Conservation (phyloP, 2,113 vertebrate genomes). For the Pitta sordida region DNA sequence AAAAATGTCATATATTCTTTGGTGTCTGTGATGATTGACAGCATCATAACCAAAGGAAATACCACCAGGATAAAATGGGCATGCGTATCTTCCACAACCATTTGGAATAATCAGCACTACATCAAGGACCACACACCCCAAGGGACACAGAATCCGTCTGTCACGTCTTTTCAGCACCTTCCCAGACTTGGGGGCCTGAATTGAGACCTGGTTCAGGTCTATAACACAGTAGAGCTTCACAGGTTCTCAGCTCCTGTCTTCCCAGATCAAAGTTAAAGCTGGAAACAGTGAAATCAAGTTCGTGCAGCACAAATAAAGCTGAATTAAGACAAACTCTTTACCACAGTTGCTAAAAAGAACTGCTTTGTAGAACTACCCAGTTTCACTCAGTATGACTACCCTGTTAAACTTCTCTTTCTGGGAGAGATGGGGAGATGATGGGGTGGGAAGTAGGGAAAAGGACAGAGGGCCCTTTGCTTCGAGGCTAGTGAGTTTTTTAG, state of each 20-base stretch:
- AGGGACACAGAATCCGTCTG: rapidly evolving
- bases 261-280: neutral
- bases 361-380: neutral
- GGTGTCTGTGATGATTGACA: neutral
- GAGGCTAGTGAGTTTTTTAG: neutral
- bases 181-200: neutral
- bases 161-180: neutral
- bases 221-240: neutral
- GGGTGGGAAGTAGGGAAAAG: neutral
- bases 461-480: neutral
- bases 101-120: neutral
- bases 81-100: rapidly evolving
- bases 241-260: neutral
- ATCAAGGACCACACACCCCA: neutral
- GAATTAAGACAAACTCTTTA: neutral
- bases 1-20: neutral
- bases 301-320: neutral
- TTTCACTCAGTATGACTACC: neutral
- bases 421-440: neutral
- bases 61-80: neutral
- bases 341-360: neutral
- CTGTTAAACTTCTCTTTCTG: neutral
- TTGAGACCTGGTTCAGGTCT: neutral
- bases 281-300: neutral
- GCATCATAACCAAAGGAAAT: neutral